Evolutionary conservation across 2,113 vertebrate species (phyloP), one percentile per base, ranked within the genome.

Genomic region (Oryzias melastigma): DNA sequence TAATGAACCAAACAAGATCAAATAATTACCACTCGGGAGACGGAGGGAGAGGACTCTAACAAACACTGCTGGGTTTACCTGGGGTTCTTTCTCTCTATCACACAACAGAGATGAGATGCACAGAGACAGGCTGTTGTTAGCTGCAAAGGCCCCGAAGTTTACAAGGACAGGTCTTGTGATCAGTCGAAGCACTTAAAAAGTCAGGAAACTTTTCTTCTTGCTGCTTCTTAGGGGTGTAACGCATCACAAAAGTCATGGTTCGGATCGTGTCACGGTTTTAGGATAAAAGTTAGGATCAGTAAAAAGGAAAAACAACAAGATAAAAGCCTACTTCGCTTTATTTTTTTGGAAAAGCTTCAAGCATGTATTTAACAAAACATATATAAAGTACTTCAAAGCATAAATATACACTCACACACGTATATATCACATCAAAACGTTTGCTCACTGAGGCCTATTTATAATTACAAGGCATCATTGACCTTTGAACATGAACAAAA

Each of bases 1-100:
- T 91, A 92, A 92, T 92, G 87, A 91, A 91, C 82, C 67, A 89
- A 93, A 92, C 88, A 89, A 92, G 88, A 91, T 91, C 88, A 92
- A 91, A 91, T 92, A 88, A 87, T 90, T 88, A 87, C 86, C 89
- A 44, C 87, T 63, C 45, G 89, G 89, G 92, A 92, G 83, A 40
- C 22, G 51, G 58, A 52, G 74, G 53, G 73, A 73, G 74, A 71
- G 68, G 73, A 84, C 66, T 77, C 84, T 81, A 74, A 89, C 87
- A 90, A 90, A 91, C 84, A 89, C 67, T 71, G 52, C 65, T 0
- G 78, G 87, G 87, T 90, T 89, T 89, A 90, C 88, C 81, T 86
- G 63, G 1, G 56, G 62, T 83, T 80, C 66, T 73, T 65, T 78
- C 81, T 67, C 68, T 67, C 68, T 78, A 68, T 82, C 85, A 82